phyloP scores from a whole-genome alignment of 2,888 invertebrate species.

The Nemoura dubitans region DNA sequence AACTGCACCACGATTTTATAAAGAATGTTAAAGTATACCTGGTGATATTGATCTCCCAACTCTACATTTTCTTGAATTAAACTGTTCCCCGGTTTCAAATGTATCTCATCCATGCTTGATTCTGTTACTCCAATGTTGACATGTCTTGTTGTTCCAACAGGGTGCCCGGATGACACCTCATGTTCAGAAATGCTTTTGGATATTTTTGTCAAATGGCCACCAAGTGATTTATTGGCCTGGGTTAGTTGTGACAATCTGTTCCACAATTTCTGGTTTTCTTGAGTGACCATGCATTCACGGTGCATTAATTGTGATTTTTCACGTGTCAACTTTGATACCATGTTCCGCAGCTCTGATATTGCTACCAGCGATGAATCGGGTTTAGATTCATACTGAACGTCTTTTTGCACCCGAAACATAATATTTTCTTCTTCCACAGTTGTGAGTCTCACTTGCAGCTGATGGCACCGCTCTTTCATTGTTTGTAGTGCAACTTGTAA shows the following conservation, averaged over 20 bases:
- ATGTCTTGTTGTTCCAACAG: conserved; percentile 51
- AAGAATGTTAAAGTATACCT: too few relatives aligned
- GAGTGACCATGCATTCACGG: conserved; percentile 82
- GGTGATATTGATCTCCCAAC: conserved; percentile 71
- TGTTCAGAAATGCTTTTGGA: conserved; percentile 64
- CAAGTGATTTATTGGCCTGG: conserved; percentile 66
- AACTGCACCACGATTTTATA: too few relatives aligned
- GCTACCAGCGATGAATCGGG: neutral
- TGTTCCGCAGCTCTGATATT: conserved; percentile 57
- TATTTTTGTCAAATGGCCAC: conserved; percentile 64
- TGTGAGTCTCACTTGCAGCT: conserved; percentile 75
- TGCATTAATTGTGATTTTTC: conserved; percentile 81
- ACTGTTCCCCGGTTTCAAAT: conserved; percentile 74
- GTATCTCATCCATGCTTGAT: conserved; percentile 80
- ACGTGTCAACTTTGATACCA: conserved; percentile 74
- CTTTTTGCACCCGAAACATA: conserved; percentile 62
- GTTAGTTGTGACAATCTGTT: conserved; percentile 72
- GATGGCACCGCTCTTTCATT: conserved; percentile 82
- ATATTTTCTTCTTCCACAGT: conserved; percentile 80
- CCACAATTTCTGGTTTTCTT: conserved; percentile 84
- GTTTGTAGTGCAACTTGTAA: conserved; percentile 75
- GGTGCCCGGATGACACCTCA: conserved; percentile 27
- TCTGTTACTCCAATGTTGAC: conserved; percentile 65
- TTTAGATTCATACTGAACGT: neutral
- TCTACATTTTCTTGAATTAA: conserved; percentile 75